Evolutionary conservation across 2,888 invertebrate species (phyloP).

Genomic region (Leptinotarsa haldemani): DNA sequence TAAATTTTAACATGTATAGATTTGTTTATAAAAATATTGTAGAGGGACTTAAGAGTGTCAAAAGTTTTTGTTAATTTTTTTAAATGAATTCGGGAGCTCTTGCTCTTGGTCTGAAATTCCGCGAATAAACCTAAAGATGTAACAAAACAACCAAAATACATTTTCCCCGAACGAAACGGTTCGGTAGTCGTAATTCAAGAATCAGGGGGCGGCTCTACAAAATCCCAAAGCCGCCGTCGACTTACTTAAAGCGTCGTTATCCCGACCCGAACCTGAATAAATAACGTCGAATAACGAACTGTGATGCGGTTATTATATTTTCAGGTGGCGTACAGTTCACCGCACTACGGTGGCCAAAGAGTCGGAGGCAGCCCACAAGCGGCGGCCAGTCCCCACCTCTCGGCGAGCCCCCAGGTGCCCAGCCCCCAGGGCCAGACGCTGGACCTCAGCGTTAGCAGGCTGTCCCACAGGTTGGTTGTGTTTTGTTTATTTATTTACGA

Average conservation of each 20-base stretch:
- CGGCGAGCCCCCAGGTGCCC: slow-evolving; percentile 89
- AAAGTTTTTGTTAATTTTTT: too few species aligned
- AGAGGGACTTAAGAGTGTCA: too few species aligned
- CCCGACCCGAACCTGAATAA: slow-evolving; percentile 50
- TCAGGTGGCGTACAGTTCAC: slow-evolving; percentile 81
- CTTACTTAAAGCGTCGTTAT: slow-evolving; percentile 51
- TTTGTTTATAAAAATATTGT: too few species aligned
- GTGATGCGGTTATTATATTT: slow-evolving; percentile 56
- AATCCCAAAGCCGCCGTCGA: slow-evolving; percentile 32
- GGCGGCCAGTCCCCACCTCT: slow-evolving; percentile 85
- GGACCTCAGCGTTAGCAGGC: slow-evolving; percentile 88
- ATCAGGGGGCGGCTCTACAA: background rate
- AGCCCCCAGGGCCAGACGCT: slow-evolving; percentile 92
- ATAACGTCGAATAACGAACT: slow-evolving; percentile 54
- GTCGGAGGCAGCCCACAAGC: slow-evolving; percentile 86
- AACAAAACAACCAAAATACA: background rate
- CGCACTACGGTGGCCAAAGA: slow-evolving; percentile 79
- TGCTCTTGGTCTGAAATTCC: too few species aligned
- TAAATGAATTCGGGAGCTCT: too few species aligned
- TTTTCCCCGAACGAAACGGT: background rate
- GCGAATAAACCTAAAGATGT: too few species aligned
- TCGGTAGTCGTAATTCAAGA: background rate
- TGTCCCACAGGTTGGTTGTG: slow-evolving; percentile 79
- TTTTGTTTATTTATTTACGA: slow-evolving; percentile 31
- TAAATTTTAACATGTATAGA: too few species aligned